phyloP scores from a whole-genome alignment of 2,797 vertebrate genomes.

The Aulostomus chinensis region DNA sequence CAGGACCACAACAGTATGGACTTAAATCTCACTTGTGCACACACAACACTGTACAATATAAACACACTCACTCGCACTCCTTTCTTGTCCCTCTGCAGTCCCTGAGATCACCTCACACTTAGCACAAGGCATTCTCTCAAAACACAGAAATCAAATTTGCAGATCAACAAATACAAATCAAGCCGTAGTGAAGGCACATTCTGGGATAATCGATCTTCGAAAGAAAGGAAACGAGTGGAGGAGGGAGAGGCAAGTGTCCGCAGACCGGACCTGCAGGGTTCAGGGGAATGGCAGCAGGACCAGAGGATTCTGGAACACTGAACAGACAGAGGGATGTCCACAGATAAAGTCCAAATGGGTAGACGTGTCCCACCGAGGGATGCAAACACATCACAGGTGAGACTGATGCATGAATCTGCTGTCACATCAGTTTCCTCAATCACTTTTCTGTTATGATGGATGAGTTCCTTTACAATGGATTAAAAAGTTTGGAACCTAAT shows the following conservation, averaged over 20 bases:
- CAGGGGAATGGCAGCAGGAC: too few relatives aligned
- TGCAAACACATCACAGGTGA: constrained; percentile 38
- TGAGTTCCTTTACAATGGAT: too few relatives aligned
- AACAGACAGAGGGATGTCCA: not conserved
- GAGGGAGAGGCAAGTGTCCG: constrained; percentile 26
- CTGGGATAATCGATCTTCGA: constrained; percentile 61
- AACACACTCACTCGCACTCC: not conserved
- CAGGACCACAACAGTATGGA: constrained; percentile 16
- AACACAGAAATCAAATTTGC: constrained; percentile 46
- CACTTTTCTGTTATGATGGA: too few relatives aligned
- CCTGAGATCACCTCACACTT: constrained; percentile 81
- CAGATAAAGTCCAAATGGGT: not conserved
- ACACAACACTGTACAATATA: not conserved
- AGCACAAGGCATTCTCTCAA: constrained; percentile 64
- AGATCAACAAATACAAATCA: constrained; percentile 44
- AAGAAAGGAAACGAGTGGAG: constrained; percentile 39
- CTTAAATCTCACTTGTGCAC: constrained; percentile 7
- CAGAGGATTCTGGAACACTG: constrained; percentile 32
- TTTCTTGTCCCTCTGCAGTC: constrained; percentile 52
- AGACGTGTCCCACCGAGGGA: constrained; percentile 34
- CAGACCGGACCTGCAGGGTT: constrained; percentile 20
- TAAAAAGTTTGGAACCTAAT: too few relatives aligned
- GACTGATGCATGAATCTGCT: not conserved
- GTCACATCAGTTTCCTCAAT: not conserved
- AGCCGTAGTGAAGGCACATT: constrained; percentile 80